Conservation (phyloP, 2,797 vertebrate genomes). For the Numenius phaeopus region DNA sequence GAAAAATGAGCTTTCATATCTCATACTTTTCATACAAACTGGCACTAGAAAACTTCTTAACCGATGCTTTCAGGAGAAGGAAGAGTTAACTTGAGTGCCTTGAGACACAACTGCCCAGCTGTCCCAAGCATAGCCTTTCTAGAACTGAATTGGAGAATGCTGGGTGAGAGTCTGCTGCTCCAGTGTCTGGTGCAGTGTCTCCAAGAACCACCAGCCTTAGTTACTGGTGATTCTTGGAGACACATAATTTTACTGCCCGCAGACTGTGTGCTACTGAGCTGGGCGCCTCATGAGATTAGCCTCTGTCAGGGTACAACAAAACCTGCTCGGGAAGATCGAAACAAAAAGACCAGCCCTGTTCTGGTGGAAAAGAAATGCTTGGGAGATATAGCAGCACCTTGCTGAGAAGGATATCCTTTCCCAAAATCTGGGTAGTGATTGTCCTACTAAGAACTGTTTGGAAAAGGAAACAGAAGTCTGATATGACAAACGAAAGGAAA, state of each 20-base stretch:
- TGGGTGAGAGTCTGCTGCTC: background rate
- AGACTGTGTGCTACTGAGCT: background rate
- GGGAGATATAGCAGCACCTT: background rate
- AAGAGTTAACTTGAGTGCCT: background rate
- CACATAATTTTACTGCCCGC: background rate
- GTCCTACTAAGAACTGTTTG: background rate
- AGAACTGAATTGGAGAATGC: background rate
- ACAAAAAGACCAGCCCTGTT: background rate
- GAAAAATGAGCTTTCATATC: conserved; percentile 4
- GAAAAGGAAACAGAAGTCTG: background rate
- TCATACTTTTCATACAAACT: background rate
- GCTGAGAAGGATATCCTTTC: background rate
- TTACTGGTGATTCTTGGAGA: background rate
- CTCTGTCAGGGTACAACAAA: background rate
- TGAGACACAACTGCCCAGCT: background rate
- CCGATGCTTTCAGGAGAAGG: background rate
- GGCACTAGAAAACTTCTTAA: background rate
- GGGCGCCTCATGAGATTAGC: background rate
- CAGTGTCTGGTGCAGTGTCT: background rate
- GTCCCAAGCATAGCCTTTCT: background rate
- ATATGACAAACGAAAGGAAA: background rate
- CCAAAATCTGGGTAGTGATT: background rate
- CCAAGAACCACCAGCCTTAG: no score
- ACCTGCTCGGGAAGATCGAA: background rate
- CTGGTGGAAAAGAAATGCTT: background rate